Evolutionary conservation across 2,797 vertebrate genomes (phyloP).

Genomic region (Tinamus major): DNA sequence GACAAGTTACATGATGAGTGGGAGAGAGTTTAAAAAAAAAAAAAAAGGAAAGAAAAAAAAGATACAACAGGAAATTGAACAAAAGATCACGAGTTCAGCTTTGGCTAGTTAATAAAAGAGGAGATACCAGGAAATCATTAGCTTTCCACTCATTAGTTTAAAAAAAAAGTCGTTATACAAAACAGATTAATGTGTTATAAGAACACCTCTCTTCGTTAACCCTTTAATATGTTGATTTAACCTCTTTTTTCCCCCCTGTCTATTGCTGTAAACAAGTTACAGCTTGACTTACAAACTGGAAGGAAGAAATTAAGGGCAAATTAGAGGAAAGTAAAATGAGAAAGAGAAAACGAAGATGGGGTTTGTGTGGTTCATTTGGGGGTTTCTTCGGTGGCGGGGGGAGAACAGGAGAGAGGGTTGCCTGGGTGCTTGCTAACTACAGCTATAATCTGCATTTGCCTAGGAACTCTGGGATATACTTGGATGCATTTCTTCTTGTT

Average conservation of each 20-base stretch:
- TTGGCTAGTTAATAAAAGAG: slow-evolving; percentile 8
- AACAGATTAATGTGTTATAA: not conserved
- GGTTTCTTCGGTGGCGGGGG: too few relatives aligned
- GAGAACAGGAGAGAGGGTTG: too few relatives aligned
- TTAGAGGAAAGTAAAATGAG: not conserved
- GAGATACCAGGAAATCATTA: slow-evolving; percentile 12
- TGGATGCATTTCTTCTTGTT: not conserved
- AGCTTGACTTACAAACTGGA: not conserved
- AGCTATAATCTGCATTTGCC: not conserved
- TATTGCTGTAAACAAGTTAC: not conserved
- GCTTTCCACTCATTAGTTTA: not conserved
- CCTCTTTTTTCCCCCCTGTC: not conserved
- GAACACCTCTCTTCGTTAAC: not conserved
- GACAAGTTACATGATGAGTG: not conserved
- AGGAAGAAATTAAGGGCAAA: not conserved
- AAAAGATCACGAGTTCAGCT: slow-evolving; percentile 41
- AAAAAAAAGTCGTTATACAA: not conserved
- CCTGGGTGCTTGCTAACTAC: not conserved
- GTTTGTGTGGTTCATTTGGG: not conserved
- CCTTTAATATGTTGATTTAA: not conserved
- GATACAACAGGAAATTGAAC: not conserved
- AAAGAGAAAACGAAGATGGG: not conserved
- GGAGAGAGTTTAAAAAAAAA: not conserved
- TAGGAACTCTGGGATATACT: not conserved
- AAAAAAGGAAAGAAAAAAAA: not conserved